phyloP scores from a whole-genome alignment of 2,113 vertebrate genomes.

The Chaetodon auriga region DNA sequence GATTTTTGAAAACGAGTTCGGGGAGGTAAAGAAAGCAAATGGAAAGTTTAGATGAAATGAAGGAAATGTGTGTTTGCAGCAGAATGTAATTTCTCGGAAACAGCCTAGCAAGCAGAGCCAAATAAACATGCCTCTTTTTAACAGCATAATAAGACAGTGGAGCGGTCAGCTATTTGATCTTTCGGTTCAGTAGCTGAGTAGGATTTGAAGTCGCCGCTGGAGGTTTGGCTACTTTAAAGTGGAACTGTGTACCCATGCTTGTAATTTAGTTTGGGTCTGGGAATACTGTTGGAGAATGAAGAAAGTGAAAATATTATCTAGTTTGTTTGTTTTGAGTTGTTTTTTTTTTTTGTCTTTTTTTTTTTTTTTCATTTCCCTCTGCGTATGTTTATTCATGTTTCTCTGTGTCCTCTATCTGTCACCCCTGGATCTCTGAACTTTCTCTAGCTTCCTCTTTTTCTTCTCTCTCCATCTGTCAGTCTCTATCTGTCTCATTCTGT shows the following conservation, averaged over 20 bases:
- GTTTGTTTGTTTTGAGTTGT: not conserved
- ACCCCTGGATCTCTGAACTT: conserved; percentile 22
- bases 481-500: not conserved
- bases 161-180: conserved; percentile 54
- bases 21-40: not conserved
- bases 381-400: conserved; percentile 11
- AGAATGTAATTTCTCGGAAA: conserved; percentile 24
- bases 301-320: conserved; percentile 31
- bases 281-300: conserved; percentile 41
- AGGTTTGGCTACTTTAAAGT: conserved; percentile 55
- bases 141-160: conserved; percentile 33
- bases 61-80: conserved; percentile 15
- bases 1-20: not conserved
- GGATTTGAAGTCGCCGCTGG: conserved; percentile 51
- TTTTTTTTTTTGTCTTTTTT: not conserved
- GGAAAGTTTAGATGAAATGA: not conserved
- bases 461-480: conserved; percentile 4
- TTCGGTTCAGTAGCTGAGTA: conserved; percentile 40
- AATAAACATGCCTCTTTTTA: conserved; percentile 9
- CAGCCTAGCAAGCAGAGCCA: not conserved
- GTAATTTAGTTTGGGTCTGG: conserved; percentile 52
- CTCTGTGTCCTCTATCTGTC: conserved; percentile 8
- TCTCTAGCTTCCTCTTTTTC: not conserved
- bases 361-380: not conserved
- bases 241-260: conserved; percentile 55